phyloP scores from a whole-genome alignment of 2,888 invertebrate species.

The Polylopha cassiicola region DNA sequence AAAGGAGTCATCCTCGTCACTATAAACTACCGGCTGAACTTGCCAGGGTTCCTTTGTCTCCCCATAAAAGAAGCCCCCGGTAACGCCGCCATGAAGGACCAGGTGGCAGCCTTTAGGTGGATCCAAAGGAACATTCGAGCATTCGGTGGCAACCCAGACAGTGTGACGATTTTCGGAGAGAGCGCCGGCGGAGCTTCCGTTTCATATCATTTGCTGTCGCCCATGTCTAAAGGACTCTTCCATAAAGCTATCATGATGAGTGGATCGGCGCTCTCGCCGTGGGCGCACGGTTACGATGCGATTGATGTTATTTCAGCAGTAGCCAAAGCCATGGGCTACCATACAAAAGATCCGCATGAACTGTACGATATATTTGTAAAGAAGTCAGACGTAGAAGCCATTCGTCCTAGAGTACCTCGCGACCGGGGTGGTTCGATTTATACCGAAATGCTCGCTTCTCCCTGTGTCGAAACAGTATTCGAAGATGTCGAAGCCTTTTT shows the following conservation, averaged over 20 bases:
- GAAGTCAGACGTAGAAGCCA: constrained; percentile 6
- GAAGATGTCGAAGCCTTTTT: constrained; percentile 58
- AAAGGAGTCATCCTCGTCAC: constrained; percentile 56
- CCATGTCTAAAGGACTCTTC: constrained; percentile 59
- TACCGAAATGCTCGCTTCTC: constrained; percentile 9
- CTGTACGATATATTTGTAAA: constrained; percentile 34
- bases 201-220: constrained; percentile 54
- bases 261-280: constrained; percentile 53
- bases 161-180: constrained; percentile 59
- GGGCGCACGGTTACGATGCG: constrained; percentile 55
- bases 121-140: constrained; percentile 47
- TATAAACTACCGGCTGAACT: constrained; percentile 58
- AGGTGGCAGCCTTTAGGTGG: constrained; percentile 58
- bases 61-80: constrained; percentile 58
- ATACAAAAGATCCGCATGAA: constrained; percentile 43
- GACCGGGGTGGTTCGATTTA: constrained; percentile 3
- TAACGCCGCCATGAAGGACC: constrained; percentile 59
- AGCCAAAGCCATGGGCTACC: constrained; percentile 48
- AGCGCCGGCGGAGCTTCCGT: constrained; percentile 60
- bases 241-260: constrained; percentile 63
- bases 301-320: constrained; percentile 49
- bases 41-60: constrained; percentile 56
- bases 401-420: constrained; percentile 9
- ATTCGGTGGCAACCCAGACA: constrained; percentile 58
- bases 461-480: constrained; percentile 47